A percentile compares a stretch with the other conserved stretches of the same genome.
These are phyloP conservation scores for Harlomillsia oculata DNA, from an alignment of 1,140 invertebrate species.

Conservation along the genomic window DNA sequence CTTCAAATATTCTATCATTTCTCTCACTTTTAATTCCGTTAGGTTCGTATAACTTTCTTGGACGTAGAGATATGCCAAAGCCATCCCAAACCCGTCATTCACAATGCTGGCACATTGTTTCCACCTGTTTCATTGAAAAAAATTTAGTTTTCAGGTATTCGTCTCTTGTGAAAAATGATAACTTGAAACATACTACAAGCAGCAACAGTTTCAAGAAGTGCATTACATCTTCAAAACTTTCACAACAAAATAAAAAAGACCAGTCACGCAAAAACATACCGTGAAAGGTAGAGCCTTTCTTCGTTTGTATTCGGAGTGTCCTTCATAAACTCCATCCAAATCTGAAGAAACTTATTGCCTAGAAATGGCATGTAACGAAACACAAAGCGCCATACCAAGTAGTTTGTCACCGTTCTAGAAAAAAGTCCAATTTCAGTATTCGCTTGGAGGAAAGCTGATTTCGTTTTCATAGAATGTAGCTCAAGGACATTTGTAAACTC, in stretches of 20 bases:
- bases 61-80: conserved; percentile 48
- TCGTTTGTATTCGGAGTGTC: conserved; percentile 39
- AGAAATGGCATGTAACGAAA: conserved; percentile 47
- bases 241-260: too few species aligned
- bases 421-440: too few species aligned
- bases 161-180: not conserved
- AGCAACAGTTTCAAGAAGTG: not conserved
- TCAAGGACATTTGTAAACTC: too few species aligned
- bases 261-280: conserved; percentile 33
- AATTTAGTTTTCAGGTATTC: not conserved
- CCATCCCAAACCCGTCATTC: conserved; percentile 49
- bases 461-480: too few species aligned
- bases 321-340: conserved; percentile 42
- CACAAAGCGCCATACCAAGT: conserved; percentile 49
- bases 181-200: too few species aligned
- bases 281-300: conserved; percentile 38
- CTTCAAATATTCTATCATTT: conserved; percentile 48
- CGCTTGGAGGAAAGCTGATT: too few species aligned
- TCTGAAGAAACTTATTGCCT: conserved; percentile 44
- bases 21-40: conserved; percentile 43
- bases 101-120: conserved; percentile 48
- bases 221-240: too few species aligned
- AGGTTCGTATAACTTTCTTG: conserved; percentile 43
- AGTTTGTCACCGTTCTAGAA: conserved; percentile 45
- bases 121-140: conserved; percentile 41